phyloP scores from a whole-genome alignment of 2,113 vertebrate genomes.

The Mesocricetus auratus region DNA sequence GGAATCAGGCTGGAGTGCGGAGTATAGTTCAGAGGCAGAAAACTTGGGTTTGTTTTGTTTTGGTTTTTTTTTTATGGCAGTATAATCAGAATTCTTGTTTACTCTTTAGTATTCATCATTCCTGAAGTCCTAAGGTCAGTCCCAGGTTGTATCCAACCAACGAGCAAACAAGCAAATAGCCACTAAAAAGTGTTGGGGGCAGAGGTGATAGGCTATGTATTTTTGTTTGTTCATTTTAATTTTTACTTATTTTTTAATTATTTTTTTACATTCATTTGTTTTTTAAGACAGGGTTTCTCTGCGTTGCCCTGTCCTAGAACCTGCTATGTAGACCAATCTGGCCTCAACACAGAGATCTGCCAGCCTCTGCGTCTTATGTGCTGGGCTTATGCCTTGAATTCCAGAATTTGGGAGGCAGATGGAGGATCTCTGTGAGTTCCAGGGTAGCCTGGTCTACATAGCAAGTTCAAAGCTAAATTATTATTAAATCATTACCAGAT shows the following conservation, averaged over 20 bases:
- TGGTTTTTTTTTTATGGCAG: no score
- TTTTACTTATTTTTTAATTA: no score
- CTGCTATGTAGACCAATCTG: background rate
- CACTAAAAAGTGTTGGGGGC: background rate
- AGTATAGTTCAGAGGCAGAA: background rate
- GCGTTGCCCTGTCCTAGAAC: background rate
- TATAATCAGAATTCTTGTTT: background rate
- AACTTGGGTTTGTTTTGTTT: no score
- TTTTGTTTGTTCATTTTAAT: background rate
- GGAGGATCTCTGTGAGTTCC: no score
- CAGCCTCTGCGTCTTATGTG: background rate
- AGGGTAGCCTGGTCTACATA: no score
- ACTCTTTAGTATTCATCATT: background rate
- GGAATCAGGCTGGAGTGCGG: background rate
- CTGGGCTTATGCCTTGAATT: background rate
- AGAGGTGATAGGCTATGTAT: background rate
- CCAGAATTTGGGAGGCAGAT: background rate
- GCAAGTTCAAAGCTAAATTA: no score
- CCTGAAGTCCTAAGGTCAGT: background rate
- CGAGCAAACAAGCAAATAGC: background rate
- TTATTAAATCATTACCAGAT: background rate
- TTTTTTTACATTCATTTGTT: no score
- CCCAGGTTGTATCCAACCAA: background rate
- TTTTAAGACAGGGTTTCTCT: background rate
- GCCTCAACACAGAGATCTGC: background rate